Evolutionary conservation across 2,888 invertebrate species (phyloP).

Genomic region (Pandemis cinnamomeana): DNA sequence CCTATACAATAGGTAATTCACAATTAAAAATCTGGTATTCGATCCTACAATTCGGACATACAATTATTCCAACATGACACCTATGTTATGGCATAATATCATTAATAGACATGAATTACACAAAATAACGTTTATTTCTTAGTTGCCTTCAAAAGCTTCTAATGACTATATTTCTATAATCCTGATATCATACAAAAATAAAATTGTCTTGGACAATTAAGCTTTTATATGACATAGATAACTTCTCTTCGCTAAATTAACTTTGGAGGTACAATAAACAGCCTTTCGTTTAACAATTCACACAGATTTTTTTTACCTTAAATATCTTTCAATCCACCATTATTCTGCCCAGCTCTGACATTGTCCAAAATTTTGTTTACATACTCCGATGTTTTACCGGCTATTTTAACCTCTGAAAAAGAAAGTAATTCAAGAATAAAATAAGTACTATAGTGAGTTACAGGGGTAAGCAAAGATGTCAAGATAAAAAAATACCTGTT

Average conservation of each 20-base stretch:
- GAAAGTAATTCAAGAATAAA: not conserved
- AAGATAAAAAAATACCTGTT: conserved; percentile 83
- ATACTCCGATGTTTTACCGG: conserved; percentile 96
- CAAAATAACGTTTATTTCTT: conserved; percentile 50
- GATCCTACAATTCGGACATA: conserved; percentile 21
- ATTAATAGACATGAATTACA: conserved; percentile 54
- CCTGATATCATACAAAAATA: conserved; percentile 77
- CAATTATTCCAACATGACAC: conserved; percentile 48
- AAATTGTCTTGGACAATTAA: conserved; percentile 79
- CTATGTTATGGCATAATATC: conserved; percentile 56
- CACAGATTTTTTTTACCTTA: conserved; percentile 63
- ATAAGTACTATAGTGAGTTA: not conserved
- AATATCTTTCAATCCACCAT: conserved; percentile 91
- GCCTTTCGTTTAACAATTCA: conserved; percentile 79
- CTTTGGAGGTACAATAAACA: conserved; percentile 84
- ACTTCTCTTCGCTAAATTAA: conserved; percentile 72
- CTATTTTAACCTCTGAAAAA: conserved; percentile 92
- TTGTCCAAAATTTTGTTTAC: conserved; percentile 96
- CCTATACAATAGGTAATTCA: not conserved
- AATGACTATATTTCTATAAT: conserved; percentile 71
- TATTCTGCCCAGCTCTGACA: conserved; percentile 90
- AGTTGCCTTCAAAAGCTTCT: conserved; percentile 77
- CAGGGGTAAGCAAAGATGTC: not conserved
- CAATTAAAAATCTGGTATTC: conserved; percentile 14
- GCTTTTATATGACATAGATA: conserved; percentile 70